phyloP scores from a whole-genome alignment of 1,140 invertebrate species.

The Temnothorax nylanderi region DNA sequence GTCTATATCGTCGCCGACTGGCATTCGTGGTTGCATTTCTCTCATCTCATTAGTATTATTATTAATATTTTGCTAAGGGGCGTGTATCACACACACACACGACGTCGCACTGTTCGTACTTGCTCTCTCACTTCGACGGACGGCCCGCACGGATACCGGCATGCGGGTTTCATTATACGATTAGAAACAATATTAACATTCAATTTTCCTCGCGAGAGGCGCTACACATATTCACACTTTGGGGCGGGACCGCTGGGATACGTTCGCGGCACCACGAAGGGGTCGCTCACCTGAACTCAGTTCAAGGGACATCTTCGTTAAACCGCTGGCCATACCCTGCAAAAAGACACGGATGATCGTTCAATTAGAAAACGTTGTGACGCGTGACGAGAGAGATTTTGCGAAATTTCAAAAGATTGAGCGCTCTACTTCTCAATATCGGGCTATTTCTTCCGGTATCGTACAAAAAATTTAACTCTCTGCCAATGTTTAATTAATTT shows the following conservation, averaged over 20 bases:
- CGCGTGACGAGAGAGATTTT: not conserved
- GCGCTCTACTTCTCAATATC: not conserved
- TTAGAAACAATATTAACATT: slow-evolving; percentile 76
- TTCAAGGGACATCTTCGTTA: slow-evolving; percentile 83
- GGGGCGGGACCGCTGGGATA: slow-evolving; percentile 60
- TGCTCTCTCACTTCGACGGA: slow-evolving; percentile 55
- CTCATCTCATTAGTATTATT: slow-evolving; percentile 34
- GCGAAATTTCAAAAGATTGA: not conserved
- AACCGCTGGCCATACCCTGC: slow-evolving; percentile 88
- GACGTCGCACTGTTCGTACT: slow-evolving; percentile 41
- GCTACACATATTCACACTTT: slow-evolving; percentile 74
- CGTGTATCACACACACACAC: slow-evolving; percentile 31
- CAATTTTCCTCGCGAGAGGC: slow-evolving; percentile 70
- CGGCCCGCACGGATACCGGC: slow-evolving; percentile 54
- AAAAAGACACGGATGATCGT: slow-evolving; percentile 74
- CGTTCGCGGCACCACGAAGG: slow-evolving; percentile 59
- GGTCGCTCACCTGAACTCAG: slow-evolving; percentile 69
- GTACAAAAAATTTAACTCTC: not conserved
- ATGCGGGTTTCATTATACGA: slow-evolving; percentile 58
- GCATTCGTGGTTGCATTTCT: slow-evolving; percentile 34
- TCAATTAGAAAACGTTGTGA: not conserved
- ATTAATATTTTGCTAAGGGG: slow-evolving; percentile 55
- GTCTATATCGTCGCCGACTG: slow-evolving; percentile 7
- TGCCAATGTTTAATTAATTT: not conserved
- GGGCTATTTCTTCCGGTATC: not conserved